Base-by-base conservation (phyloP, 2,888 invertebrate genomes). In the Diarsia brunnea region DNA sequence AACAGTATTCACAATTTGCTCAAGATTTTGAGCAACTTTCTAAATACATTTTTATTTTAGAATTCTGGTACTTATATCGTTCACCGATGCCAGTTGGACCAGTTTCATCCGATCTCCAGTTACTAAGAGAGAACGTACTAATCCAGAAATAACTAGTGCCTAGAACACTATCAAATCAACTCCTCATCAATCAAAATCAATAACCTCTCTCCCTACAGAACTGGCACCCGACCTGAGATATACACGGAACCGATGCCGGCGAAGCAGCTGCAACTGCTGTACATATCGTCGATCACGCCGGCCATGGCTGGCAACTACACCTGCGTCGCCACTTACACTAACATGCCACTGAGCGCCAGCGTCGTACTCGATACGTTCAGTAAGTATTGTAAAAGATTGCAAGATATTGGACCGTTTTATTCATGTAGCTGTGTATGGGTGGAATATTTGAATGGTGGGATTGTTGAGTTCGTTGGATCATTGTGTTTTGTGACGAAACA, bases 251-350 rank as follows among this genome's bases (percentile, higher is more conserved):
- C 97, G 79, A 94, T 97, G 92, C 97, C 97, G 72, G 97, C 97
- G 60, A 98, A 97, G 90, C 96, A 97, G 74, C 97, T 97, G 84
- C 96, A 98, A 87, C 97, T 97, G 74, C 97, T 99, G 78, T 98
- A 98, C 93, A 98, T 98, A 92, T 97, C 97, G 69, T 97, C 97
- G 55, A 96, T 98, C 87, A 97, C 97, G 60, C 97, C 98, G 84
- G 97, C 98, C 75, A 98, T 98, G 97, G 98, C 97, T 55, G 99
- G 99, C 77, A 97, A 96, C 87, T 99, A 99, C 95, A 98, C 97
- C 80, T 99, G 99, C 91, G 97, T 97, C 47, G 98, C 98, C n/a
- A 97, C 97, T 78, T 99, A 98, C 94, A 98, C 98, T 79, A 97
- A 98, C 75, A 97, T 98, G 90, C 95, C 96, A 51, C 94, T 98